Conservation (phyloP, 2,888 invertebrate species). For the Andrena chrysosceles region DNA sequence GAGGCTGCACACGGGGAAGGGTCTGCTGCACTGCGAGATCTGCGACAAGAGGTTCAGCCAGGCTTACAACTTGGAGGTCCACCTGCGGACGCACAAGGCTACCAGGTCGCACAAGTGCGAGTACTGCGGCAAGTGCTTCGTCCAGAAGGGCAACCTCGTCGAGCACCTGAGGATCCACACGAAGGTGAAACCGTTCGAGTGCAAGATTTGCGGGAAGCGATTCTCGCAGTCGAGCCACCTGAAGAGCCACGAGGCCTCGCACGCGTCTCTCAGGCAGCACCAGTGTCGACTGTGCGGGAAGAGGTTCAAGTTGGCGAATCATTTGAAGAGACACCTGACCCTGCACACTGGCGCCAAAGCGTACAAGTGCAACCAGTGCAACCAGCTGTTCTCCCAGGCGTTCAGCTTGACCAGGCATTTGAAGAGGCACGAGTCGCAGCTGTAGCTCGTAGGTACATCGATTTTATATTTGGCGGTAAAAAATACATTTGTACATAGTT, state of each 20-base stretch:
- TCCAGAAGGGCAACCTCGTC: constrained; percentile 80
- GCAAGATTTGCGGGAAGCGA: constrained; percentile 79
- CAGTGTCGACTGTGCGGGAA: constrained; percentile 82
- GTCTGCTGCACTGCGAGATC: constrained; percentile 80
- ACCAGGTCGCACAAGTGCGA: constrained; percentile 81
- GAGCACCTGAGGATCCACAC: constrained; percentile 83
- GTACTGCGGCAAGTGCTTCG: constrained; percentile 80
- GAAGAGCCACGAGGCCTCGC: constrained; percentile 80
- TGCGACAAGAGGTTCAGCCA: constrained; percentile 84
- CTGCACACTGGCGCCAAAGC: constrained; percentile 79
- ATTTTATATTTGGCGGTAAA: constrained; percentile 3
- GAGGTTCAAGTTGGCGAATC: constrained; percentile 81
- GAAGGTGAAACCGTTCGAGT: constrained; percentile 81
- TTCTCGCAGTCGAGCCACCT: constrained; percentile 83
- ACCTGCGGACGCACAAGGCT: constrained; percentile 80
- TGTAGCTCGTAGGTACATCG: constrained; percentile 30
- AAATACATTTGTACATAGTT: constrained; percentile 4
- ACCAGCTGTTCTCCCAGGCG: constrained; percentile 85
- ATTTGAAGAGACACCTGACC: constrained; percentile 81
- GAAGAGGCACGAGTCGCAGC: constrained; percentile 83
- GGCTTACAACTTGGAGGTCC: constrained; percentile 81
- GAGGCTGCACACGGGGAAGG: constrained; percentile 79
- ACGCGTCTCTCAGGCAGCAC: constrained; percentile 77
- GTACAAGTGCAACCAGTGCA: constrained; percentile 85
- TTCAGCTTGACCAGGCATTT: constrained; percentile 86